Conservation (phyloP, 2,113 vertebrate species). For the Eretmochelys imbricata region DNA sequence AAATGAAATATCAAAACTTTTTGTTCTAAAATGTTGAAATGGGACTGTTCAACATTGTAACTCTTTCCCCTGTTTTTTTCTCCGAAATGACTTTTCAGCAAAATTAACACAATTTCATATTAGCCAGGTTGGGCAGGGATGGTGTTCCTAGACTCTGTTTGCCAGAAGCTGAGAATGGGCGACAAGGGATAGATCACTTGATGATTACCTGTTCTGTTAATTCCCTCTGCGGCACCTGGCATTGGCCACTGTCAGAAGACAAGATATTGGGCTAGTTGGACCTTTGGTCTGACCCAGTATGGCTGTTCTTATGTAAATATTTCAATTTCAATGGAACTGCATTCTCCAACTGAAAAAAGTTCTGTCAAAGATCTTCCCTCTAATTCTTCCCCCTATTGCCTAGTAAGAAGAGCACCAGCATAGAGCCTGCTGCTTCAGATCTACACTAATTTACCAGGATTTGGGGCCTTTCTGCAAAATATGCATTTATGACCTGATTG, state of each 20-base stretch:
- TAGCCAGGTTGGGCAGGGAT: no score
- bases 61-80: background rate
- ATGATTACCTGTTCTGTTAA: no score
- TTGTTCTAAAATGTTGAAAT: background rate
- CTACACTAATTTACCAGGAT: background rate
- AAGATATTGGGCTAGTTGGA: no score
- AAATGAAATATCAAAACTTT: background rate
- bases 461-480: slow-evolving; percentile 2
- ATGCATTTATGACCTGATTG: background rate
- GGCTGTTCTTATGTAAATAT: background rate
- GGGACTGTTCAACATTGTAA: background rate
- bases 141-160: no score
- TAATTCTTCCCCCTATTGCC: background rate
- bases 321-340: background rate
- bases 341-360: background rate
- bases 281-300: no score
- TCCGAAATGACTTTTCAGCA: background rate
- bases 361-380: background rate
- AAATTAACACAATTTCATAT: background rate
- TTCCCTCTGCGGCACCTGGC: no score
- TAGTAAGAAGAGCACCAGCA: background rate
- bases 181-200: no score
- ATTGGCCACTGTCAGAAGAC: no score
- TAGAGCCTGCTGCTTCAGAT: background rate
- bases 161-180: no score